Conservation (phyloP, 2,797 vertebrate species). For the Melanotaenia maccullochi region DNA sequence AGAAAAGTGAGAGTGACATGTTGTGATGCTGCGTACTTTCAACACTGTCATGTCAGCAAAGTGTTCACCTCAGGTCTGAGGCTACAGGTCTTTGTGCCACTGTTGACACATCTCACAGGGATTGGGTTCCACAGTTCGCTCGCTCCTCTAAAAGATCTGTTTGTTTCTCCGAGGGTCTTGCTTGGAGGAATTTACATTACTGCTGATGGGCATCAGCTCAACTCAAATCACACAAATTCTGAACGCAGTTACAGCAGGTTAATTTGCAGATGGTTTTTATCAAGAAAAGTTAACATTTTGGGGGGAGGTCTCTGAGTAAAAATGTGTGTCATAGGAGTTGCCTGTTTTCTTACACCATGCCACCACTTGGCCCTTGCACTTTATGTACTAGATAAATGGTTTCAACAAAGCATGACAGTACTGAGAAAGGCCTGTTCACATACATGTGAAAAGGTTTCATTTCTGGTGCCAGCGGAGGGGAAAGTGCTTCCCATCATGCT, state of each 20-base stretch:
- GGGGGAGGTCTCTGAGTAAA: neutral
- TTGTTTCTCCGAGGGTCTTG: constrained; percentile 57
- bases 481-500: constrained; percentile 71
- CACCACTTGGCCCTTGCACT: constrained; percentile 61
- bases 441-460: constrained; percentile 61
- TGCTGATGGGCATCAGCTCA: constrained; percentile 45
- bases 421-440: constrained; percentile 60
- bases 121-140: constrained; percentile 61
- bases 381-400: constrained; percentile 74
- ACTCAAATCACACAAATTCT: constrained; percentile 26
- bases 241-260: constrained; percentile 9
- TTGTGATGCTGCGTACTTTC: constrained; percentile 5
- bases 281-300: neutral
- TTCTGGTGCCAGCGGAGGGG: constrained; percentile 62
- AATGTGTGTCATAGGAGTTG: constrained; percentile 12
- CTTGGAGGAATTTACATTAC: constrained; percentile 45
- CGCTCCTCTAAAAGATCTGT: constrained; percentile 59
- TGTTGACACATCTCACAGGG: constrained; percentile 68
- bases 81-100: constrained; percentile 61
- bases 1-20: constrained; percentile 14
- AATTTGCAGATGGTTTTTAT: constrained; percentile 1
- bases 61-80: constrained; percentile 49
- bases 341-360: constrained; percentile 42
- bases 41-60: constrained; percentile 59
- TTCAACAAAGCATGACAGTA: constrained; percentile 70